Base-by-base conservation (phyloP, 2,113 vertebrate genomes). In the Phrynosoma platyrhinos region DNA sequence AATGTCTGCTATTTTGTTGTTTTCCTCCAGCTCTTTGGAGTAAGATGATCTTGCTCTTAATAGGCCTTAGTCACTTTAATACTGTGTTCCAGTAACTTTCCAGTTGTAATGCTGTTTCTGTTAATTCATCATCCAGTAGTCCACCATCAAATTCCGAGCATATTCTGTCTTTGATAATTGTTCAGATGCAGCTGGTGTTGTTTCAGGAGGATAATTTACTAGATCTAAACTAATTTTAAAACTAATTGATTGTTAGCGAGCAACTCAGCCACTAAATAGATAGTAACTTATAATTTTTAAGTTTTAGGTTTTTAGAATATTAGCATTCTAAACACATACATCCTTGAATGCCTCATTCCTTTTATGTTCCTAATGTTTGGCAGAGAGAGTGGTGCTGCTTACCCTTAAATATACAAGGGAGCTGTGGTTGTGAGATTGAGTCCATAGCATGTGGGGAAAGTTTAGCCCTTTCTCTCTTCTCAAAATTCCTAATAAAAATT, bases 111-210 rank as follows among this genome's bases (percentile, higher is more conserved):
- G 7, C 52, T 32, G 30, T 79, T 55, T 79, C 78, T 58, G 42
- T 78, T 78, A 78, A 78, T 78, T 62, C 58, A 62, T 78, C 36
- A 78, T 78, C 76, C 42, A 78, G 23, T 79, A 53, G 47, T 53
- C 25, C 10, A 53, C 77, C 27, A 30, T 79, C 77, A 79, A 79
- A 79, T 12, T 47, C 42, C 40, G 52, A 18, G 5, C 12, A 52
- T 27, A 55, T 58, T 79, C 27, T 55, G 52, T 9, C 3, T 58
- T 16, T 55, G 30, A 18, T 79, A 13, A 52, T 79, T 79, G 16
- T 55, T 53, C n/a, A 25, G 58, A 62, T 62, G 13, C 12, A 62
- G 58, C 18, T 62, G 58, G 13, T 62, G 58, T 16, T 62, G 18
- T 18, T 62, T 16, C 12, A 2, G 58, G 58, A 62, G 58, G 58